Conservation (phyloP, 2,113 vertebrate genomes). For the Solea solea region DNA sequence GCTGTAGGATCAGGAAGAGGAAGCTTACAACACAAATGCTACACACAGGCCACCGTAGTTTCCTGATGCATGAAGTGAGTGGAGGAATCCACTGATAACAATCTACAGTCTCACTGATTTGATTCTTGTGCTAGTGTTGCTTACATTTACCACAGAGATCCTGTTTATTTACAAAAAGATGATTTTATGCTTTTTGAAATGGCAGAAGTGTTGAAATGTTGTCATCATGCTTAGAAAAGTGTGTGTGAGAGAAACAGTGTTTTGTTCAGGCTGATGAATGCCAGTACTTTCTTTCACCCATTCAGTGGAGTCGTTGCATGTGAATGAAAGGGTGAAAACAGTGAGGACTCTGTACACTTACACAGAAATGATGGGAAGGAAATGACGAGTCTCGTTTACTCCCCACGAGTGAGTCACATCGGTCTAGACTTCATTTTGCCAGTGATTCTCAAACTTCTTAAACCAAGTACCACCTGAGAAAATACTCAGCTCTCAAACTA, state of each 20-base stretch:
- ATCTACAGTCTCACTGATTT: not conserved
- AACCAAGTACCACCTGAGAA: too few relatives aligned
- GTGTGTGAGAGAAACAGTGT: too few relatives aligned
- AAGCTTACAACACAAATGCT: too few relatives aligned
- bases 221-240: constrained; percentile 10
- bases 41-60: too few relatives aligned
- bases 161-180: not conserved
- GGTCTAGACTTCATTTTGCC: not conserved
- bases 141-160: too few relatives aligned
- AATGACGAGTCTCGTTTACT: not conserved
- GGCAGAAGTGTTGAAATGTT: not conserved
- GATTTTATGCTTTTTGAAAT: not conserved
- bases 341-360: not conserved
- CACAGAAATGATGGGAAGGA: constrained; percentile 9
- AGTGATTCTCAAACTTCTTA: too few relatives aligned
- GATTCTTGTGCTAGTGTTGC: too few relatives aligned
- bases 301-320: constrained; percentile 43
- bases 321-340: constrained; percentile 33
- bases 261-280: constrained; percentile 46
- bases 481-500: too few relatives aligned
- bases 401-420: not conserved
- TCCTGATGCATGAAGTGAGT: not conserved
- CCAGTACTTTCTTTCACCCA: constrained; percentile 19
- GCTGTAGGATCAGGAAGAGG: too few relatives aligned
- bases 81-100: too few relatives aligned